Evolutionary conservation across 2,888 invertebrate species (phyloP).

Genomic region (Folsomia manolachei): DNA sequence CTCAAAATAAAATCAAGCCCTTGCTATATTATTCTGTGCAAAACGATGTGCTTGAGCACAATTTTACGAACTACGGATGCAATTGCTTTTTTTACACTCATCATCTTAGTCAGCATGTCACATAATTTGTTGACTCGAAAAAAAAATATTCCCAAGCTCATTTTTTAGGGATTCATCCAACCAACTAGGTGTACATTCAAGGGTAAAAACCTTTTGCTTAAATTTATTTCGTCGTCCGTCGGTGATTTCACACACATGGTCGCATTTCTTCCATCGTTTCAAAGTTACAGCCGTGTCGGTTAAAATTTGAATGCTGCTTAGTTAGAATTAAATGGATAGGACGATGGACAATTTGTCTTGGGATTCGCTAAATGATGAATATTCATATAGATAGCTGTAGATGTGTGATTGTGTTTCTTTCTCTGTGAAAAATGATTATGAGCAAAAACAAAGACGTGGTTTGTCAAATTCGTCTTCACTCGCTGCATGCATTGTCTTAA

Average conservation of each 20-base stretch:
- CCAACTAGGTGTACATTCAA: too few species aligned
- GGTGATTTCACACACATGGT: background rate
- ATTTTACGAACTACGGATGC: constrained; percentile 7
- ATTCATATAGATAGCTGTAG: background rate
- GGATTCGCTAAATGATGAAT: background rate
- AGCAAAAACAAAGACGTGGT: background rate
- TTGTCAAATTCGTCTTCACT: background rate
- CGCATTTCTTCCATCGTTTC: background rate
- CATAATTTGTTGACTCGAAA: constrained; percentile 1
- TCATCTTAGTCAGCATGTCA: constrained; percentile 10
- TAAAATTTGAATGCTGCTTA: background rate
- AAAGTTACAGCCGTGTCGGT: background rate
- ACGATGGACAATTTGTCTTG: background rate
- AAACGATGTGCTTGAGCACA: background rate
- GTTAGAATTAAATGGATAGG: background rate
- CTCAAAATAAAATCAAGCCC: constrained; percentile 2
- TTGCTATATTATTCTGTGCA: too few species aligned
- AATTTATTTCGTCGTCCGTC: background rate
- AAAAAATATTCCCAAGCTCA: constrained; percentile 1
- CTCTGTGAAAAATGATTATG: background rate
- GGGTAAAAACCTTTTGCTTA: background rate
- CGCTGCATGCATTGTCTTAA: too few species aligned
- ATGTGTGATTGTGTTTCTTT: background rate
- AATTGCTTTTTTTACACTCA: constrained; percentile 1
- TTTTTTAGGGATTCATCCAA: too few species aligned